Base-by-base conservation (phyloP, 2,797 vertebrate genomes). In the Miichthys miiuy region DNA sequence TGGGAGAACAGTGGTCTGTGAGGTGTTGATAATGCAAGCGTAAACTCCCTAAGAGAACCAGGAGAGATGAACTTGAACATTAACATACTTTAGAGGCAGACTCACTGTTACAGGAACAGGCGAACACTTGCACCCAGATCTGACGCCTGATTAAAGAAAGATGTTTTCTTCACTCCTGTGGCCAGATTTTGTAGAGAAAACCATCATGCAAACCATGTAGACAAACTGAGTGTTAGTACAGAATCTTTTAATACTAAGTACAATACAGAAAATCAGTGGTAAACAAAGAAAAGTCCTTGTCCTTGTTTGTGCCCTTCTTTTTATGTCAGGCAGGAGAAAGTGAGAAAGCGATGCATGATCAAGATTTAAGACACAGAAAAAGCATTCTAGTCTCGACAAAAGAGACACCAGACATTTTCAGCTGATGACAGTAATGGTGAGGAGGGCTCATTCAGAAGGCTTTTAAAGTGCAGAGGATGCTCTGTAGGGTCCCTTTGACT, bases 181-280 rank as follows among this genome's bases (percentile, higher is more conserved):
- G n/a, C 60, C 55, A 66, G 13, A 72, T 54, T 41, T 70, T 12
- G 64, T 41, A 12, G 9, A 10, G 62, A 52, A 67, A 71, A 64
- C 18, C 74, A 71, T 21, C 55, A 67, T 38, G n/a, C 10, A 77
- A 76, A 79, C 47, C 34, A 67, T 60, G 17, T 21, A 78, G 42
- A 81, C 73, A 58, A 68, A 60, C 23, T 71, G 62, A 68, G 66
- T 82, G 86, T 89, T 87, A 83, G 89, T 88, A 90, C 81, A 87
- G 79, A 91, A 90, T 90, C 51, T 79, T 94, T 95, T 94, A 94
- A 94, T 94, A 88, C 89, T 90, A 91, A 90, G 78, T 88, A 92
- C 83, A 91, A 93, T 92, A 94, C 88, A 94, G 89, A 94, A 92
- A 89, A 90, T 89, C 72, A 77, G 86, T 85, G 71, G 81, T 91